These are phyloP conservation scores for Oncopodura yosiiana DNA, from an alignment of 1,140 invertebrate genomes.

Conservation along the genomic window DNA sequence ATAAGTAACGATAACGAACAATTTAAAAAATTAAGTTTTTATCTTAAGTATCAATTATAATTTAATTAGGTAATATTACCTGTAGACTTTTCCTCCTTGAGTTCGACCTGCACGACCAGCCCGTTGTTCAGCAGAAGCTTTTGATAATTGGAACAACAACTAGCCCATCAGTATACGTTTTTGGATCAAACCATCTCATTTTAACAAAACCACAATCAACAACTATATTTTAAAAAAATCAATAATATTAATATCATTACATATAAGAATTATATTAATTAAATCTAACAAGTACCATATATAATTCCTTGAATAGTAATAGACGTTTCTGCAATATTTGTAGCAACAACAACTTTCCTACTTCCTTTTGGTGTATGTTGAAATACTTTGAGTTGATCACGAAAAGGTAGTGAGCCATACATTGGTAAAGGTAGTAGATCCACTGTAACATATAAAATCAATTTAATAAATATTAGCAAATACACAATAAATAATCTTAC, in stretches of 20 bases:
- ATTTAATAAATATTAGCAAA: conserved; percentile 12
- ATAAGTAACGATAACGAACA: conserved; percentile 34
- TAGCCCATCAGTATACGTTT: conserved; percentile 73
- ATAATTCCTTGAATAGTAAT: conserved; percentile 83
- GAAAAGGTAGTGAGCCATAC: conserved; percentile 77
- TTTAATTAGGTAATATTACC: conserved; percentile 29
- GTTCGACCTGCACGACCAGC: conserved; percentile 84
- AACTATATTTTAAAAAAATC: conserved; percentile 50
- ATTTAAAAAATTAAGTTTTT: conserved; percentile 13
- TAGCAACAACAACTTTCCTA: conserved; percentile 87
- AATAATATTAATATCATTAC: background rate
- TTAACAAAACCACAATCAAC: conserved; percentile 98
- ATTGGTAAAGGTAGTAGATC: conserved; percentile 77
- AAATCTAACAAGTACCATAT: conserved; percentile 53
- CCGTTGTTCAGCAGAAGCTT: conserved; percentile 81
- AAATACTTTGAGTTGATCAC: conserved; percentile 82
- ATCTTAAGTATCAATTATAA: background rate
- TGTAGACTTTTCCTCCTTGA: conserved; percentile 67
- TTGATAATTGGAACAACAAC: conserved; percentile 73
- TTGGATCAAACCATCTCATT: conserved; percentile 75
- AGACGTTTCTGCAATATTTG: conserved; percentile 96
- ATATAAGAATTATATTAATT: conserved; percentile 1
- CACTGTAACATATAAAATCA: conserved; percentile 39
- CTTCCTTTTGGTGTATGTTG: conserved; percentile 59
- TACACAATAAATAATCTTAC: conserved; percentile 7